Conservation (phyloP, 2,113 vertebrate genomes). For the Rattus norvegicus region GRCr8 NC_086021.1:84889501-84890000, state of each 20-base stretch:
- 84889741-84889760: not conserved
- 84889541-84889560: constrained; percentile 26
- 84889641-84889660: constrained; percentile 9
- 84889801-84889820: not conserved
- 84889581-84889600: not conserved
- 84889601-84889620: not conserved
- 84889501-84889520: not conserved
- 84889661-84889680: not conserved
- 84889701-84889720: not conserved
- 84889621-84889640: not conserved
- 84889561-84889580: not conserved
- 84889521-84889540: constrained; percentile 6
- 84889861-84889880: constrained; percentile 2
- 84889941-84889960: constrained; percentile 44
- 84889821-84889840: not conserved
- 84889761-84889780: not conserved
- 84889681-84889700: not conserved
- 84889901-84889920: not conserved
- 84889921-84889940: not conserved
- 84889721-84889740: not conserved
- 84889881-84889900: constrained; percentile 16
- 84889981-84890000: constrained; percentile 43
- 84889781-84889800: not conserved
- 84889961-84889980: not conserved
- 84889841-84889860: not conserved